These are phyloP conservation scores for Drosophila punjabiensis DNA, from an alignment of 1,140 invertebrate species.

Conservation along the genomic window DNA sequence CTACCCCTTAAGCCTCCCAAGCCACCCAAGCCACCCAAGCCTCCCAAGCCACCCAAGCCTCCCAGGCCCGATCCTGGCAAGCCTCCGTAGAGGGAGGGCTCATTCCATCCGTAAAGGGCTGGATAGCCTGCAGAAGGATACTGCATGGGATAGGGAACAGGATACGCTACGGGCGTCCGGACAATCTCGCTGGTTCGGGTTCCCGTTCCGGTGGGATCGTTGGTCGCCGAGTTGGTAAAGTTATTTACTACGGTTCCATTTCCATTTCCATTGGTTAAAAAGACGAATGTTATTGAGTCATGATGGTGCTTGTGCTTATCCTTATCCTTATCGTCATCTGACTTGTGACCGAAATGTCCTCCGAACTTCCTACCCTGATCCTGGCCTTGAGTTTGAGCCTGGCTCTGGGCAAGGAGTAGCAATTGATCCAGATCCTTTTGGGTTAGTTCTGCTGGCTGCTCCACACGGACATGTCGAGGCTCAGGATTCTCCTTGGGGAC, in stretches of 20 bases:
- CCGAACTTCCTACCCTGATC: not conserved
- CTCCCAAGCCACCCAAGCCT: not conserved
- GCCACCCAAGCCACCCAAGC: not conserved
- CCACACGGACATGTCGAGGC: not conserved
- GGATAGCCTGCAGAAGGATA: slow-evolving; percentile 28
- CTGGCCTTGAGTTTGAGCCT: not conserved
- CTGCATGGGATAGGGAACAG: slow-evolving; percentile 28
- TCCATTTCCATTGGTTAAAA: rapidly evolving
- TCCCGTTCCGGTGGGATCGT: not conserved
- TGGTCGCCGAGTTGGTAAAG: not conserved
- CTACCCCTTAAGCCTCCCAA: not conserved
- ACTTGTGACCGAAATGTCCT: no score
- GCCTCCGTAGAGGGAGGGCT: slow-evolving; percentile 18
- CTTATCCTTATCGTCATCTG: not conserved
- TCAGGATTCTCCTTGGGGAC: slow-evolving; percentile 1
- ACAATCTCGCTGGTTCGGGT: not conserved
- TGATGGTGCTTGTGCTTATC: not conserved
- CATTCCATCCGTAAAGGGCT: slow-evolving; percentile 25
- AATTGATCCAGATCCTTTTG: not conserved
- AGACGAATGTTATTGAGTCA: rapidly evolving
- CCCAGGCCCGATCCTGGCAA: not conserved
- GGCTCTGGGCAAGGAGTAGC: not conserved
- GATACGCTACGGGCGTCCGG: slow-evolving; percentile 13
- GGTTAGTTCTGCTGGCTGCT: not conserved
- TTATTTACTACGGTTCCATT: not conserved